Base-by-base conservation (phyloP, 2,888 invertebrate genomes). In the Tetanocera ferruginea region DNA sequence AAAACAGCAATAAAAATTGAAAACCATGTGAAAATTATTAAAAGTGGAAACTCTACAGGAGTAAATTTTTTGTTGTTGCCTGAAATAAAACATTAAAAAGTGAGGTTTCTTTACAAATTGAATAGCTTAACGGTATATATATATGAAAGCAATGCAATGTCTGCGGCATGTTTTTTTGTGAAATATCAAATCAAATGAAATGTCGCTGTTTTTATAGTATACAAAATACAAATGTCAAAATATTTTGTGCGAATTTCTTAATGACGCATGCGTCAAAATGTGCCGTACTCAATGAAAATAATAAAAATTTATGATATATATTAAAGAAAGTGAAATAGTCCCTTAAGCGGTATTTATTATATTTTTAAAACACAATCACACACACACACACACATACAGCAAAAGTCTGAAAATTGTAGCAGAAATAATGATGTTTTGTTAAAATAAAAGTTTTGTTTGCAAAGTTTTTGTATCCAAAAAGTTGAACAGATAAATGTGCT, bases 231-330 rank as follows among this genome's bases (percentile, higher is more conserved):
- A 75, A 67, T 67, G 75, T 55, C 67, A 75, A 69, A 69, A 75
- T 75, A 51, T 75, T 52, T 67, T 66, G 67, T 55, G 75, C n/a
- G 37, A 14, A n/a, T 49, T 1, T 57, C 11, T n/a, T 5, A 2
- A 31, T 19, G 67, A 67, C 75, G 75, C 75, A 75, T 75, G 75
- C 75, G 75, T 67, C 52, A 55, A 67, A 74, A 49, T 74, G 49
- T 73, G 23, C 62, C 62, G 6, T 49, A 51, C 34, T 55, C 57
- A 71, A 70, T 70, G 25, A 51, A 69, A 70, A 52, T 17, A 52
- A 25, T 17, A 73, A 73, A 57, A 57, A 60, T 28, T 60, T 25
- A 60, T 60, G 60, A 60, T 60, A 28, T 25, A 11, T 57, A 25
- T 11, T 57, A 23, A 23, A n/a, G 25, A 57, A 60, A 60, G 28